A percentile compares a stretch with the other conserved stretches of the same genome.
Evolutionary conservation across 2,113 vertebrate genomes (phyloP).

Genomic region (Cariama cristata): DNA sequence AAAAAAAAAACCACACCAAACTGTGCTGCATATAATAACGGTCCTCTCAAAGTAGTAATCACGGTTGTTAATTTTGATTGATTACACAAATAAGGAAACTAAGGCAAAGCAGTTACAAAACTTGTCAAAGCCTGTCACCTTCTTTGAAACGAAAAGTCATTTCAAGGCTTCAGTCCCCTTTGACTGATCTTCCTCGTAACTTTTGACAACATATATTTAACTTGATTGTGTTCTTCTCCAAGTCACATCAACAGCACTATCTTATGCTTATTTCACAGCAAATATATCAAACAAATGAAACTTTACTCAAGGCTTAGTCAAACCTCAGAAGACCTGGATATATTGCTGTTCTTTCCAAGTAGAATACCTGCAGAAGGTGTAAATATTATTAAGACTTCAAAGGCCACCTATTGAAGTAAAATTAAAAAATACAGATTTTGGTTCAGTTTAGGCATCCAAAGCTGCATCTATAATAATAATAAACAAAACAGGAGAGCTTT

Average conservation of each 20-base stretch:
- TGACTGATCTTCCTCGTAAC: not conserved
- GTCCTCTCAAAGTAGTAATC: not conserved
- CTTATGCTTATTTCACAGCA: not conserved
- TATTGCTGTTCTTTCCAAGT: not conserved
- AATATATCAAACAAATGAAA: not conserved
- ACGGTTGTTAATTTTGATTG: not conserved
- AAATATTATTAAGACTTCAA: not conserved
- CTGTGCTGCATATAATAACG: not conserved
- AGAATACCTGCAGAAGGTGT: not conserved
- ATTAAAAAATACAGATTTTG: not conserved
- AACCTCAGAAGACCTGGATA: not conserved
- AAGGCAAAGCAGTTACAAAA: not conserved
- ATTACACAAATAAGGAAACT: not conserved
- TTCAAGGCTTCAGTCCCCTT: not conserved
- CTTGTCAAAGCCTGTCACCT: not conserved
- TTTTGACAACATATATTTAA: not conserved
- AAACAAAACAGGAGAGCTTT: not conserved
- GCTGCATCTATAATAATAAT: not conserved
- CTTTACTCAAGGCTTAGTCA: not conserved
- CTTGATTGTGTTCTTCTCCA: not conserved
- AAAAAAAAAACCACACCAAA: too few relatives aligned
- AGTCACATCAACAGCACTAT: not conserved
- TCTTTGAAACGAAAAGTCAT: not conserved
- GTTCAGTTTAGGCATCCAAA: not conserved
- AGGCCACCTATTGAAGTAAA: not conserved